Percentiles rank a stretch among this genome's conserved stretches.
phyloP scores from a whole-genome alignment of 2,797 vertebrate species.

The Syndactyla subalaris region DNA sequence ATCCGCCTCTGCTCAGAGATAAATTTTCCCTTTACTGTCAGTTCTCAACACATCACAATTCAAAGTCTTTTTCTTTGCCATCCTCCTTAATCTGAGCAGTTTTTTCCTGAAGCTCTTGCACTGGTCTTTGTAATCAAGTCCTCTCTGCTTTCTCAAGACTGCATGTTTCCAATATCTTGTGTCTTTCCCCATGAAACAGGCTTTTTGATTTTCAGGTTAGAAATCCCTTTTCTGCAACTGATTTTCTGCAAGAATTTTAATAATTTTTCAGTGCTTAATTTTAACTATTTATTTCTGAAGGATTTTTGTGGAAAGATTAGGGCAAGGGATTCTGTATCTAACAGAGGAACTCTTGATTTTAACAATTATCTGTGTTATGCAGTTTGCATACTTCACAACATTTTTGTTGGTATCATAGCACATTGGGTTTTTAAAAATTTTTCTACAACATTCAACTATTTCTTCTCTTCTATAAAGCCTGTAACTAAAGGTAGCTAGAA shows the following conservation, averaged over 20 bases:
- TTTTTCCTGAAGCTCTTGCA: neutral
- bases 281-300: neutral
- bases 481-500: neutral
- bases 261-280: neutral
- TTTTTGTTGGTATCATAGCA: neutral
- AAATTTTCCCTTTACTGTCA: neutral
- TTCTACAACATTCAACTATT: neutral
- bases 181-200: neutral
- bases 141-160: neutral
- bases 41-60: neutral
- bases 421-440: neutral
- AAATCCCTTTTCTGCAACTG: neutral
- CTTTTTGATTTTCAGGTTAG: neutral
- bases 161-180: neutral
- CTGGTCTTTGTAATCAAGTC: neutral
- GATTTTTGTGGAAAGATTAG: neutral
- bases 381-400: neutral
- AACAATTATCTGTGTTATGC: neutral
- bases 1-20: neutral
- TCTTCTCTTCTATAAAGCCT: neutral
- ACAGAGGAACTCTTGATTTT: neutral
- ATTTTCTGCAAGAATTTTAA: neutral
- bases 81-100: neutral
- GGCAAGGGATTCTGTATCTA: neutral
- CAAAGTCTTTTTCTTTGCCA: neutral